Evolutionary conservation across 2,888 invertebrate species (phyloP), one percentile per base, ranked within the genome.

Genomic region (Acleris cristana): DNA sequence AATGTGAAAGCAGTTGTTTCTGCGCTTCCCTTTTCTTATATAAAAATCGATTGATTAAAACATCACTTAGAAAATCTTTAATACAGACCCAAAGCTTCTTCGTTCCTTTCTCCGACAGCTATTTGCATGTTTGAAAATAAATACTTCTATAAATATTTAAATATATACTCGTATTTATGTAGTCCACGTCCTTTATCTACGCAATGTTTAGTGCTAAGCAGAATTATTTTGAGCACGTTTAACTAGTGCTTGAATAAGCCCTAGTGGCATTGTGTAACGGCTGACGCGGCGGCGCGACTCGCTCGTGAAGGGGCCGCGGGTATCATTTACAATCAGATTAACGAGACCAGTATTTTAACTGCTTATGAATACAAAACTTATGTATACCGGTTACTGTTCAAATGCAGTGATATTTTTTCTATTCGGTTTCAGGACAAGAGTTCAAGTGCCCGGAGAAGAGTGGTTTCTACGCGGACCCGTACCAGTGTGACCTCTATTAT

Each of bases 401-500:
- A 40, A 40, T 40, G 14, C 40, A 18, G 16, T 18, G 55, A 40
- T 12, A 19, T 51, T 5, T 53, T n/a, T 65, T 71, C 69, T 51
- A 79, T 84, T 79, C 80, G 90, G 88, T 88, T 87, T 84, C 89
- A 85, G 90, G 84, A 23, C 92, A 92, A 85, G 93, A 93, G 34
- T 96, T 95, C 86, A 91, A 94, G 75, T 97, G 97, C 75, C 96
- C 96, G 4, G 94, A 95, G 70, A 93, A 95, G 72, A 95, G 93
- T 72, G 96, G 96, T n/a, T 96, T 93, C 87, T 96, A 94, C 87
- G 94, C 96, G 5, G 96, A 97, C 83, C 93, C 93, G 1, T 94
- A 95, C 79, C 96, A 96, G 84, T 97, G 97, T 82, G 97, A 97
- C 88, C 94, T 96, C 71, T 97, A 96, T 85, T 96, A 96, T 87